Percentiles rank a stretch among this genome's conserved stretches.
Conservation (phyloP, 2,888 invertebrate species). For the Xestia xanthographa region DNA sequence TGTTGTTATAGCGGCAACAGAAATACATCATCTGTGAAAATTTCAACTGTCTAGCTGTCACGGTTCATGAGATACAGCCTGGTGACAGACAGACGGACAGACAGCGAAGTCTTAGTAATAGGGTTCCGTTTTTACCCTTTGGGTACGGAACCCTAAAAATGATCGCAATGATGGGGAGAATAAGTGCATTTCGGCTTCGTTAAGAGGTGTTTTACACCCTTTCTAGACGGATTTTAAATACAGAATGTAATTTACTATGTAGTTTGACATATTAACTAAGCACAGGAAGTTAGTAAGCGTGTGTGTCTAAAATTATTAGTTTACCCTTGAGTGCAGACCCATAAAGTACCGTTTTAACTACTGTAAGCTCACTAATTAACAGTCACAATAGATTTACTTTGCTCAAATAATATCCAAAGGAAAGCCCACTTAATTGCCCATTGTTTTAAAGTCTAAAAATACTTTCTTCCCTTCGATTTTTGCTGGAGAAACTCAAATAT, state of each 20-base stretch:
- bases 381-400: constrained; percentile 52
- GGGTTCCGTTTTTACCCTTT: too few species aligned
- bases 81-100: too few species aligned
- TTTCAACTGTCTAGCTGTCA: too few species aligned
- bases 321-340: not conserved
- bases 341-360: constrained; percentile 44
- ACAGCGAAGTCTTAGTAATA: too few species aligned
- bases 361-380: constrained; percentile 44
- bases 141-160: too few species aligned
- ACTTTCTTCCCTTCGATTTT: constrained; percentile 26
- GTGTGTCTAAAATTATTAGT: constrained; percentile 2
- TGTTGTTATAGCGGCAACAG: too few species aligned
- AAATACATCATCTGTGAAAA: too few species aligned
- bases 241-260: not conserved
- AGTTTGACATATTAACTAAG: not conserved
- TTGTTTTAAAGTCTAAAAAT: constrained; percentile 59
- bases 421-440: constrained; percentile 51
- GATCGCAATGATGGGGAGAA: too few species aligned
- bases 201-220: too few species aligned
- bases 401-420: constrained; percentile 34
- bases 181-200: too few species aligned
- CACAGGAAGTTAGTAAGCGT: not conserved
- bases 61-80: too few species aligned
- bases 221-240: not conserved
- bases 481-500: constrained; percentile 15